Evolutionary conservation across 2,797 vertebrate genomes (phyloP).

Genomic region (Hafferia zeledoni): DNA sequence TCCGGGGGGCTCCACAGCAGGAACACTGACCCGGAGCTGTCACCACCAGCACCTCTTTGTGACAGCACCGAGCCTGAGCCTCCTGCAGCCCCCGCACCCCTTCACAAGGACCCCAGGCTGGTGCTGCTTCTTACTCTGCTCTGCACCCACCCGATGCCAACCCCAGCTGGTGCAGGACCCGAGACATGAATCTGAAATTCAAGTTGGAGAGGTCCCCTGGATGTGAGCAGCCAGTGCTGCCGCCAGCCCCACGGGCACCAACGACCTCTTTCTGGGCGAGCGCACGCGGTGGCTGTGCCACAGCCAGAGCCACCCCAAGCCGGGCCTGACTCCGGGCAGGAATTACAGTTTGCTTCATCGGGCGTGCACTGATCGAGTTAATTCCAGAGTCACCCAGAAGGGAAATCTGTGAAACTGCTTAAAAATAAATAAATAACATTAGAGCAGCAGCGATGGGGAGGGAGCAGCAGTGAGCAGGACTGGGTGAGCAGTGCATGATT

Average conservation of each 20-base stretch:
- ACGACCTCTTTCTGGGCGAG: conserved; percentile 69
- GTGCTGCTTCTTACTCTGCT: background rate
- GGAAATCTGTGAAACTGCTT: conserved; percentile 51
- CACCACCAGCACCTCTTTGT: accelerated
- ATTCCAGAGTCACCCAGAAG: conserved; percentile 71
- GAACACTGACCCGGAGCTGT: accelerated
- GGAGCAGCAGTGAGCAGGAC: background rate
- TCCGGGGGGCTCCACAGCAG: background rate
- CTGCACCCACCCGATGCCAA: accelerated
- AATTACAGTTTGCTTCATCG: conserved; percentile 58
- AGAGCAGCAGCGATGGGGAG: background rate
- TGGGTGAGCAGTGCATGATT: background rate
- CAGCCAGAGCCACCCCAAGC: background rate
- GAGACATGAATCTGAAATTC: background rate
- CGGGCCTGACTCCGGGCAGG: conserved; percentile 28
- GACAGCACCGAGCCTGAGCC: accelerated
- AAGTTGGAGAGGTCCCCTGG: background rate
- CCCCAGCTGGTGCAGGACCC: background rate
- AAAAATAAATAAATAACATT: conserved; percentile 40
- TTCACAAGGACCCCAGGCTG: background rate
- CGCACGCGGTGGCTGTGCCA: background rate
- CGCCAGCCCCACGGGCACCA: conserved; percentile 20
- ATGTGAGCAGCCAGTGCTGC: background rate
- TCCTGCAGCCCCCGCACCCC: accelerated
- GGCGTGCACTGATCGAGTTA: conserved; percentile 67